phyloP scores from a whole-genome alignment of 2,797 vertebrate genomes.

The Paratrypauchen microcephalus region DNA sequence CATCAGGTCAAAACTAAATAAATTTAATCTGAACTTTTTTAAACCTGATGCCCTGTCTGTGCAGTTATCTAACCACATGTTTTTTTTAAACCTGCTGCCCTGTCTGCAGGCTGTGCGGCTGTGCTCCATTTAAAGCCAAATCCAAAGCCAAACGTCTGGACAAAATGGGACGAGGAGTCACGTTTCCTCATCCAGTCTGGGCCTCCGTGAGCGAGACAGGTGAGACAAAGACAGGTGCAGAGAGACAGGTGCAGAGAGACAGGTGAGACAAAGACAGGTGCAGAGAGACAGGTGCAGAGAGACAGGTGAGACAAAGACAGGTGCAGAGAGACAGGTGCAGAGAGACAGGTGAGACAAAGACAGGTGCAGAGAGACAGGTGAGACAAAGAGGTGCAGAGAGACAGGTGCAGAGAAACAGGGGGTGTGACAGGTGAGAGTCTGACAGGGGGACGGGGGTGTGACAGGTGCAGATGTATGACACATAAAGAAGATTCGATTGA shows the following conservation, averaged over 20 bases:
- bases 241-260: neutral
- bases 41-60: neutral
- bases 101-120: slow-evolving; percentile 7
- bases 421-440: neutral
- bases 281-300: neutral
- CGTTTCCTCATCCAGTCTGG: slow-evolving; percentile 2
- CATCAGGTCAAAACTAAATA: no score
- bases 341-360: no score
- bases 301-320: neutral
- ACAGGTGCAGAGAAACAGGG: neutral
- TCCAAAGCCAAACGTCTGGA: slow-evolving; percentile 1
- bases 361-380: neutral
- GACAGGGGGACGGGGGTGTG: neutral
- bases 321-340: neutral
- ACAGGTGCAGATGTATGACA: neutral
- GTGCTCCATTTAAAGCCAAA: neutral
- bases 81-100: neutral
- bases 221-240: neutral
- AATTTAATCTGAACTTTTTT: neutral
- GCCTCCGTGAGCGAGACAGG: slow-evolving; percentile 3
- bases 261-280: no score
- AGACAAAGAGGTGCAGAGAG: neutral
- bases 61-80: neutral
- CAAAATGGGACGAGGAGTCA: neutral
- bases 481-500: neutral